Base-by-base conservation (phyloP, 2,113 vertebrate genomes). In the Catharus fuscescens region DNA sequence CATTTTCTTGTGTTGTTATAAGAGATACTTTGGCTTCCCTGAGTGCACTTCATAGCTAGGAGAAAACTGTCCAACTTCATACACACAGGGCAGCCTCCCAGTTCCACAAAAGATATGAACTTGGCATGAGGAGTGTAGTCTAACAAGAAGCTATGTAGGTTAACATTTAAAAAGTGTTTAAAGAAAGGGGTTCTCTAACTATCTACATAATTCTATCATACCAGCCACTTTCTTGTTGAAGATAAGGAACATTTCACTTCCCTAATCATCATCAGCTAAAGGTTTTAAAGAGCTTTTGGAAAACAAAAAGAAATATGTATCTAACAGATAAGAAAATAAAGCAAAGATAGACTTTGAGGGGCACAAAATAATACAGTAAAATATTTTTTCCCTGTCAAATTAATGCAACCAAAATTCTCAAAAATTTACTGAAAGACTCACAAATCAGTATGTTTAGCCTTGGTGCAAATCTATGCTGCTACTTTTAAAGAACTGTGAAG, bases 401-500 rank as follows among this genome's bases (percentile, higher is more conserved):
- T 36, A 72, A 42, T 88, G 4, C 23, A 57, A 76, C 25, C 16
- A n/a, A 77, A 83, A 34, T 18, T 44, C 29, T 57, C 25, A 8
- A 54, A 73, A 92, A 74, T 40, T 42, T 65, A 66, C 19, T 38
- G 12, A 72, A 93, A 53, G 5, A 26, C 32, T 82, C 31, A 72
- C 6, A 36, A 45, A 62, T 57, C 23, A 48, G 44, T 60, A 14
- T 34, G 64, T 21, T 60, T 38, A 86, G 36, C 48, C 14, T 82
- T 48, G 7, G 25, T 70, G 53, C 18, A 85, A 81, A 91, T 71
- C 19, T 21, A 62, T 1, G 2, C 13, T 47, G 26, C 44, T 18
- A 19, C 15, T 67, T 88, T 80, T 20, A 79, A 93, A 94, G 18
- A 60, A 88, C 80, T 59, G n/a, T 38, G 85, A 97, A 80, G 64